These are phyloP conservation scores for Notoglanidium macrostoma DNA, from an alignment of 2,797 vertebrate species.

Conservation along the genomic window DNA sequence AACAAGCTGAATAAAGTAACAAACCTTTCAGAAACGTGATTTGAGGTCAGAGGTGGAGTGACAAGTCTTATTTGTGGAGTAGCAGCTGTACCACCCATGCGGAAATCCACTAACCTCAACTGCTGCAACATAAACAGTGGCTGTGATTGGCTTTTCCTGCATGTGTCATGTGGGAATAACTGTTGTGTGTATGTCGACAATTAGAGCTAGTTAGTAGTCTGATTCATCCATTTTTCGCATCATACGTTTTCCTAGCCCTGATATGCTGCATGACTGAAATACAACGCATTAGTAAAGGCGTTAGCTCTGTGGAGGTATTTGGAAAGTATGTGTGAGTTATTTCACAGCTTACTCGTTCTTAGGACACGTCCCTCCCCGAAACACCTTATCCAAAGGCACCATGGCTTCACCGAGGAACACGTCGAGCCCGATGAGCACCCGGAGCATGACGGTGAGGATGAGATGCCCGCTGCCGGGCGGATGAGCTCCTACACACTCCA, in stretches of 20 bases:
- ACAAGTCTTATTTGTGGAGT: background rate
- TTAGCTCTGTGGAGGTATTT: background rate
- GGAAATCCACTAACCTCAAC: background rate
- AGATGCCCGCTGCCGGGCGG: constrained; percentile 79
- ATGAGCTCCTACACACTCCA: constrained; percentile 73
- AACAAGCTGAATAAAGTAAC: background rate
- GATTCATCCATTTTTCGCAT: background rate
- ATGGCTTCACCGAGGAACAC: constrained; percentile 88
- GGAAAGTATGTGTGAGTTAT: background rate
- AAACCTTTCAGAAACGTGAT: background rate
- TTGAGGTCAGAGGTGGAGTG: background rate
- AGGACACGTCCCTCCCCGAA: constrained; percentile 78
- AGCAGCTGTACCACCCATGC: constrained; percentile 15
- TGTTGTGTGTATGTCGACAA: background rate
- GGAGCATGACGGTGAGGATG: constrained; percentile 90
- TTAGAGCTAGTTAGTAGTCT: background rate
- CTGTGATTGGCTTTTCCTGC: background rate
- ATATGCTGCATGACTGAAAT: background rate
- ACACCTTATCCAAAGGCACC: constrained; percentile 81
- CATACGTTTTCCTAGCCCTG: too few species aligned
- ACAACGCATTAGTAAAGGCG: background rate
- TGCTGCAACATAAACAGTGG: constrained; percentile 5
- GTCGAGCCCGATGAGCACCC: constrained; percentile 91
- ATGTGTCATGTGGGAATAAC: background rate
- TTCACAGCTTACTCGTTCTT: constrained; percentile 82